Conservation (phyloP, 2,888 invertebrate genomes). For the Sphaerophoria rueppellii region DNA sequence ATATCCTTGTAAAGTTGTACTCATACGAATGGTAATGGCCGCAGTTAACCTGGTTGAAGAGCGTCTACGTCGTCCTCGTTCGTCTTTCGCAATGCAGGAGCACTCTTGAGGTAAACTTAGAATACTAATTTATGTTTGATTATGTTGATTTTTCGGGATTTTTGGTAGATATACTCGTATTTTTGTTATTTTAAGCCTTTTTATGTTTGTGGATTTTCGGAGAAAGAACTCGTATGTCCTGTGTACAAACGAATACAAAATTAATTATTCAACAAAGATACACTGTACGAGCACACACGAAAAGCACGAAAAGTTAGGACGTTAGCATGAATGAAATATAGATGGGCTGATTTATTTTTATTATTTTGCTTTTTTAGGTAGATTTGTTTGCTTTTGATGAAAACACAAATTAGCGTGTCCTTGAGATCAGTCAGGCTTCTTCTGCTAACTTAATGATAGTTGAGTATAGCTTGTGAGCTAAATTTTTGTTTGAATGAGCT, state of each 20-base stretch:
- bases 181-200: slow-evolving; percentile 10
- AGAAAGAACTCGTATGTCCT: neutral
- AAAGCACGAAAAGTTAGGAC: neutral
- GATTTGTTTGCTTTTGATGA: neutral
- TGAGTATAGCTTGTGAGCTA: neutral
- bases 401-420: neutral
- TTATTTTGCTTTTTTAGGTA: neutral
- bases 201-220: neutral
- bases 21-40: slow-evolving; percentile 4
- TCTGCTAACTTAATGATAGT: neutral
- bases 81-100: slow-evolving; percentile 51
- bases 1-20: slow-evolving; percentile 14
- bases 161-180: neutral
- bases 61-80: neutral
- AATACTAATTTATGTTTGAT: slow-evolving; percentile 69
- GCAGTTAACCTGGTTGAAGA: slow-evolving; percentile 19
- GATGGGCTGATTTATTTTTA: slow-evolving; percentile 1
- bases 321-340: neutral
- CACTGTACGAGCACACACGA: neutral
- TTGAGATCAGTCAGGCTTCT: neutral
- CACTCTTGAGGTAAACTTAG: slow-evolving; percentile 69
- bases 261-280: slow-evolving; percentile 33
- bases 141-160: slow-evolving; percentile 51
- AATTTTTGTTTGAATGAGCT: neutral
- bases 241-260: slow-evolving; percentile 8